phyloP scores from a whole-genome alignment of 2,797 vertebrate species.

The Poecile montanus region DNA sequence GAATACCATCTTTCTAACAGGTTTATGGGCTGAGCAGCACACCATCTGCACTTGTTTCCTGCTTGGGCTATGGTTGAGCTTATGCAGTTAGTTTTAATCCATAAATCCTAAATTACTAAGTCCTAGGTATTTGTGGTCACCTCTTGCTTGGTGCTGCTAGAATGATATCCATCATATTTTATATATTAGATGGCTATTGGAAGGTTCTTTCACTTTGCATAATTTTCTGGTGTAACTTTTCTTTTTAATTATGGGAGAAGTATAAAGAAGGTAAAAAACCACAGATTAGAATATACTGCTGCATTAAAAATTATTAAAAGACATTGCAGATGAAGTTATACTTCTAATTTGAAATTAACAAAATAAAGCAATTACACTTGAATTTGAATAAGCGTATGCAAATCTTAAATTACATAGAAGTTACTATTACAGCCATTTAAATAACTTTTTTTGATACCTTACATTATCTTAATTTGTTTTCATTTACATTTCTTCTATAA shows the following conservation, averaged over 20 bases:
- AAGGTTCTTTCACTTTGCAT: background rate
- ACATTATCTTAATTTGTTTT: background rate
- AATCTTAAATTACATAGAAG: background rate
- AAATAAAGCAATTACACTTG: background rate
- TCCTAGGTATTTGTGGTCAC: background rate
- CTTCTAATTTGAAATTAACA: background rate
- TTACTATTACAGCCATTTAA: background rate
- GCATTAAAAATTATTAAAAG: background rate
- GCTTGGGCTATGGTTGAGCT: background rate
- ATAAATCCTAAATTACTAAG: background rate
- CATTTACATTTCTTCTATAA: background rate
- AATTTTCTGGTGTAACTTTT: background rate
- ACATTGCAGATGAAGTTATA: background rate
- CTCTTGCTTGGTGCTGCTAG: background rate
- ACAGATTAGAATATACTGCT: background rate
- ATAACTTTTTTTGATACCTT: background rate
- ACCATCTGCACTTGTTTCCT: slow-evolving; percentile 34
- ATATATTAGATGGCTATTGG: background rate
- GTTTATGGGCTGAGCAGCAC: background rate
- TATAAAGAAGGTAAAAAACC: background rate
- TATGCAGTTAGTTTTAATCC: slow-evolving; percentile 6
- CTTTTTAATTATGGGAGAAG: background rate
- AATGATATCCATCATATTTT: background rate
- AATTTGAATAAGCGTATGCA: background rate
- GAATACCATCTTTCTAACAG: background rate